phyloP scores from a whole-genome alignment of 1,140 invertebrate genomes.

The Caenorhabditis briggsae region DNA sequence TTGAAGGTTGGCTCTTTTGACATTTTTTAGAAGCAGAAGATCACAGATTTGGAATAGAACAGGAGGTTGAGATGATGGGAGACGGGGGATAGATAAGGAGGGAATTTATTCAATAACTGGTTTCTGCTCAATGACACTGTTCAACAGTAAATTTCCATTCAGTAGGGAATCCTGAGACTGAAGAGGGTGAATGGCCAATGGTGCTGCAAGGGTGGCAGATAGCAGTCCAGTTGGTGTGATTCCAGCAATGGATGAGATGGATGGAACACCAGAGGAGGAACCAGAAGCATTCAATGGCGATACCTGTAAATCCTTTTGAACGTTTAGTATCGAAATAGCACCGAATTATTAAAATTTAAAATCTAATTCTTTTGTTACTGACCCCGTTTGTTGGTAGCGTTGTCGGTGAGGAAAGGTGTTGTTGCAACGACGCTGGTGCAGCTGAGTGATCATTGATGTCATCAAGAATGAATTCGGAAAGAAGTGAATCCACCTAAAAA shows the following conservation, averaged over 20 bases:
- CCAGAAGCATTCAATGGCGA: not conserved
- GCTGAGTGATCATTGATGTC: constrained; percentile 65
- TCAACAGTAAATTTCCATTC: constrained; percentile 5
- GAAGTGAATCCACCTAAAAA: constrained; percentile 64
- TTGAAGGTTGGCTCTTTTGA: not conserved
- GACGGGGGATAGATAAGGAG: not conserved
- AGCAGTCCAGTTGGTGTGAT: constrained; percentile 31
- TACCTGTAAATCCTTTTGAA: constrained; percentile 1
- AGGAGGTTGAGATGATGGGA: constrained; percentile 32
- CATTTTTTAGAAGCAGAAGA: not conserved
- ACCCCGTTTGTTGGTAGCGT: constrained; percentile 46
- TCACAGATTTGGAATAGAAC: constrained; percentile 54
- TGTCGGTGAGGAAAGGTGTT: constrained; percentile 34
- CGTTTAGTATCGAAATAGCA: too few relatives aligned
- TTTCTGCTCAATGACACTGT: constrained; percentile 20
- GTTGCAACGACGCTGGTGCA: constrained; percentile 11
- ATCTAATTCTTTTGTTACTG: not conserved
- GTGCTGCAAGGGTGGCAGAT: not conserved
- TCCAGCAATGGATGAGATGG: not conserved
- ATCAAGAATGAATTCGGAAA: constrained; percentile 77
- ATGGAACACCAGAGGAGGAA: not conserved
- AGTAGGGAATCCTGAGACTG: not conserved
- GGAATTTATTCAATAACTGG: not conserved
- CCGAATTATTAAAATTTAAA: too few relatives aligned
- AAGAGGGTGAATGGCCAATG: not conserved